These are phyloP conservation scores for Ascidia mentula DNA, from an alignment of 23 tunicate species.

Conservation along the genomic window DNA sequence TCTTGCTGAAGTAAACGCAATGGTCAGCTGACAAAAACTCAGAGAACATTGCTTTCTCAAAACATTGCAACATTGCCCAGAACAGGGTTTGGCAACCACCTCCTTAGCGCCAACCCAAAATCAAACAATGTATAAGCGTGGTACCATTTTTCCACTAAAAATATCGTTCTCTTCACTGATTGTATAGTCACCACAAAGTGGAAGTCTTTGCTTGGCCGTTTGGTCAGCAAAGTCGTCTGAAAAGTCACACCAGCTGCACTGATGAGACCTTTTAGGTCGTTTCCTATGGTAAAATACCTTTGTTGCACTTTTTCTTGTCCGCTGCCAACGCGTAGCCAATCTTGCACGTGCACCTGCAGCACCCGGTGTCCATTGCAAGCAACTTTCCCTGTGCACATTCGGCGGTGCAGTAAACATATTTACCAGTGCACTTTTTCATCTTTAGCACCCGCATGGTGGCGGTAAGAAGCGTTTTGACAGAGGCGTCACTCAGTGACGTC, in stretches of 20 bases:
- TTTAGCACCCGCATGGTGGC: not conserved
- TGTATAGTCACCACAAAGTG: too few species aligned
- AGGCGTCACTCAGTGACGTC: not conserved
- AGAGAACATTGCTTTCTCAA: too few species aligned
- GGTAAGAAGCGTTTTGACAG: not conserved
- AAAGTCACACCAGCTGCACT: not conserved
- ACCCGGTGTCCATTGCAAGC: not conserved
- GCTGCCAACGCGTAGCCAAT: not conserved
- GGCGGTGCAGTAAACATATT: not conserved
- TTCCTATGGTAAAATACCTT: not conserved
- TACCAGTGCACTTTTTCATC: not conserved
- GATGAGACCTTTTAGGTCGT: too few species aligned
- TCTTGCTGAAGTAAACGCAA: too few species aligned
- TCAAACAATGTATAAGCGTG: too few species aligned
- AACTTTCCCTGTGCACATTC: not conserved
- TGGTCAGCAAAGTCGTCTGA: not conserved
- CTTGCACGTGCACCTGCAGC: conserved; percentile 12
- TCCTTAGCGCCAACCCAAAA: too few species aligned
- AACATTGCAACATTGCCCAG: too few species aligned
- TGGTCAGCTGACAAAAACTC: too few species aligned
- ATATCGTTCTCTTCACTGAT: too few species aligned
- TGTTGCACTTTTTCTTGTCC: not conserved
- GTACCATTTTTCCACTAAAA: too few species aligned
- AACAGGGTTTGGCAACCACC: too few species aligned
- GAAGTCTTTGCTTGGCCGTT: too few species aligned